These are phyloP conservation scores for Aethina tumida DNA, from an alignment of 1,140 invertebrate genomes.

Conservation along the genomic window DNA sequence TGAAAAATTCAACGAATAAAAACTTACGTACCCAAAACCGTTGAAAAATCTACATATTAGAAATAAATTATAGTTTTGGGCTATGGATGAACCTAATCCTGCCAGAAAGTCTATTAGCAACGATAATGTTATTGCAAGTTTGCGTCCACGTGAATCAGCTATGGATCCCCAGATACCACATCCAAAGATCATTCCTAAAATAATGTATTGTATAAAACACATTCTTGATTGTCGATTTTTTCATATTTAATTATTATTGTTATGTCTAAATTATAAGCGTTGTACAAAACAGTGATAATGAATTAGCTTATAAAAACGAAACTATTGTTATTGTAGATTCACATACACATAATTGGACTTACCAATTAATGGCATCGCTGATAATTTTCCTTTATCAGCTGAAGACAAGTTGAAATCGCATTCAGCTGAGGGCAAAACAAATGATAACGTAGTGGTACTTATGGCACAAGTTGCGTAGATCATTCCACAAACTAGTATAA, in stretches of 20 bases:
- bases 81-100: conserved; percentile 47
- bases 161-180: conserved; percentile 57
- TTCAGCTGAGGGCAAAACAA: conserved; percentile 47
- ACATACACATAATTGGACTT: conserved; percentile 14
- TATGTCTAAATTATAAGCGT: background rate
- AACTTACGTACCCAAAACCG: conserved; percentile 45
- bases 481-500: conserved; percentile 51
- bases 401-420: conserved; percentile 45
- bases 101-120: conserved; percentile 51
- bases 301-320: too few relatives aligned
- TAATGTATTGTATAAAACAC: conserved; percentile 14
- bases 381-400: conserved; percentile 45
- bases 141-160: conserved; percentile 49
- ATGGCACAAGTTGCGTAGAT: conserved; percentile 62
- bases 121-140: conserved; percentile 48
- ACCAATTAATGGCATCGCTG: conserved; percentile 48
- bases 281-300: too few relatives aligned
- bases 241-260: background rate
- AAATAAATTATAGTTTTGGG: conserved; percentile 49
- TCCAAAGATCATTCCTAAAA: conserved; percentile 55
- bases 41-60: conserved; percentile 54
- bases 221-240: background rate
- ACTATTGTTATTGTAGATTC: too few relatives aligned
- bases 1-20: background rate
- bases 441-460: conserved; percentile 49